These are phyloP conservation scores for Pachliopta kotzebuea DNA, from an alignment of 2,888 invertebrate genomes.

Conservation along the genomic window DNA sequence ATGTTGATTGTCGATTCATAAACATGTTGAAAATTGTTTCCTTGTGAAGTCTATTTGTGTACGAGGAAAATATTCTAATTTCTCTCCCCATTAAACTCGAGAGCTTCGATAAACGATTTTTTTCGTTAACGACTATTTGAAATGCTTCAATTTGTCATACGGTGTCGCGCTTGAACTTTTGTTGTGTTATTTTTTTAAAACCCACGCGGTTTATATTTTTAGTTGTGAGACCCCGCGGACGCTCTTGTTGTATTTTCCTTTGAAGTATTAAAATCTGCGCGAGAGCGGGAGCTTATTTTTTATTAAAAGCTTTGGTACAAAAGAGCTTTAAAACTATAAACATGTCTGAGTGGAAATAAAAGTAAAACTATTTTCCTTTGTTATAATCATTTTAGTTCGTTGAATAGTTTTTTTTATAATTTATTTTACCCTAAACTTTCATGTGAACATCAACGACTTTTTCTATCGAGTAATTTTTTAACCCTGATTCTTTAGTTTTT, in stretches of 20 bases:
- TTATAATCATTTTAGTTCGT: neutral
- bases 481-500: too few relatives aligned
- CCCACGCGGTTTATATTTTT: slow-evolving; percentile 1
- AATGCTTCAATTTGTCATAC: neutral
- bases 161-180: neutral
- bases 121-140: slow-evolving; percentile 2
- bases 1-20: slow-evolving; percentile 33
- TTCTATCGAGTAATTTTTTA: too few relatives aligned
- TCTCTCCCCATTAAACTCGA: neutral
- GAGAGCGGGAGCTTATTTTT: neutral
- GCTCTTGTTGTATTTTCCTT: slow-evolving; percentile 4
- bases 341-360: neutral
- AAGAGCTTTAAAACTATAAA: slow-evolving; percentile 1
- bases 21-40: slow-evolving; percentile 31
- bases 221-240: neutral
- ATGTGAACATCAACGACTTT: too few relatives aligned
- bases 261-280: slow-evolving; percentile 1
- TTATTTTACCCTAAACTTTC: neutral
- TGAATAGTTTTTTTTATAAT: neutral
- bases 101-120: slow-evolving; percentile 7
- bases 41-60: slow-evolving; percentile 25
- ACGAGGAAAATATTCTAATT: slow-evolving; percentile 24
- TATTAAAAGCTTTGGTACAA: neutral
- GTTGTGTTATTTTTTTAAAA: slow-evolving; percentile 2
- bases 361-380: neutral